Evolutionary conservation across 2,888 invertebrate genomes (phyloP), one percentile per base, ranked within the genome.

Genomic region (Eubasilissa splendida): DNA sequence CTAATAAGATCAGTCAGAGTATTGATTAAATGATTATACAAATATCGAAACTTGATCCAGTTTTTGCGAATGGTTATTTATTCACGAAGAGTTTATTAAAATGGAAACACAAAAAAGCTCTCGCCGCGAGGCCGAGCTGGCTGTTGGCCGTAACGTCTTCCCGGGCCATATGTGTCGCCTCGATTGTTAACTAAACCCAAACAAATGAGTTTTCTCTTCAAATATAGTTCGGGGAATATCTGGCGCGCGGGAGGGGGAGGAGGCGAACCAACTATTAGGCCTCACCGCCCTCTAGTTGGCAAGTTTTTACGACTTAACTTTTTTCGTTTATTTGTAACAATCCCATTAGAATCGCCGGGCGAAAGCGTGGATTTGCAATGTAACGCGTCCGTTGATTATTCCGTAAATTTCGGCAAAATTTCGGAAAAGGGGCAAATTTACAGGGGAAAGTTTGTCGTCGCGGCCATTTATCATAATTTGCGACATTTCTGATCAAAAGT

Each of bases 251-350:
- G 53, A 22, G 50, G 70, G 68, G 33, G 66, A 58, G 73, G 78
- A 78, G 71, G 79, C 78, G 76, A 80, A 78, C 77, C 80, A 81
- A 83, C 81, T 83, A 83, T 83, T 83, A 76, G 76, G 79, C 77
- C 54, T 33, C 50, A 31, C 74, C 76, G 78, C 63, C 66, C 66
- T 80, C 80, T 80, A 82, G 82, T 79, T 79, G 79, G 70, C 80
- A 79, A 81, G 77, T 80, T 83, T 83, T 83, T 83, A 83, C 82
- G 80, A 79, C 81, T 71, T 73, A 83, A 83, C 83, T 83, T 83
- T 83, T 83, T 83, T 80, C 80, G 82, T 82, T 82, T 83, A 78
- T 83, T 83, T 80, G 83, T 76, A 80, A 81, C 78, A 78, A 80
- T 78, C 76, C 80, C 73, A 82, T 83, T 83, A 80, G 81, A 83